A percentile compares a stretch with the other conserved stretches of the same genome.
These are phyloP conservation scores for Guaruba guarouba DNA, from an alignment of 2,113 vertebrate genomes.

Conservation along the genomic window DNA sequence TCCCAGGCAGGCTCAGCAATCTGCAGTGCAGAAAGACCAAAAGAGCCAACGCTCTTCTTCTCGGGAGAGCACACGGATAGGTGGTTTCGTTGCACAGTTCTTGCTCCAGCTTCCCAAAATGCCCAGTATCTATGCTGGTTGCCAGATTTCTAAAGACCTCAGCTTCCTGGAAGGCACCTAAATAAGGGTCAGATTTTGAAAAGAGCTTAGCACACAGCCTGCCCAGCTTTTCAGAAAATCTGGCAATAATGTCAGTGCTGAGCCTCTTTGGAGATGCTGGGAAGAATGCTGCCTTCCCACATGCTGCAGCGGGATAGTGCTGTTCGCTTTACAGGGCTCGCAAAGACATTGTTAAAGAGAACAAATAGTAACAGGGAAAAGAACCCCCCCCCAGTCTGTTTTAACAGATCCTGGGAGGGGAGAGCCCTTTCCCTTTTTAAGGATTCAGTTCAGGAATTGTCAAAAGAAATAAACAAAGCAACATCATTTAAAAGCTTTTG, in stretches of 20 bases:
- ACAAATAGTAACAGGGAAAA: background rate
- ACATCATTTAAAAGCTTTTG: constrained; percentile 52
- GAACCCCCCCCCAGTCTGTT: background rate
- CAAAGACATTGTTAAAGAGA: background rate
- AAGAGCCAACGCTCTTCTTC: background rate
- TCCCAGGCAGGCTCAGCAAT: background rate
- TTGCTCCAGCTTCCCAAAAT: background rate
- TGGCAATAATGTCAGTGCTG: background rate
- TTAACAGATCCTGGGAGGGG: background rate
- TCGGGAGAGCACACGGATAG: too few species aligned
- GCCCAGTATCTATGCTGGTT: background rate
- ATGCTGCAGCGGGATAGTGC: background rate
- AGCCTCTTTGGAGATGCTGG: background rate
- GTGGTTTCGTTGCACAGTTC: background rate
- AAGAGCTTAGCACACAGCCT: constrained; percentile 30
- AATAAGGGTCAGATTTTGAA: constrained; percentile 29
- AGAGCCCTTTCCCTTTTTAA: constrained; percentile 45
- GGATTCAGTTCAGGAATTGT: constrained; percentile 34
- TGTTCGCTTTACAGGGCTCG: background rate
- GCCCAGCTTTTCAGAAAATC: constrained; percentile 21
- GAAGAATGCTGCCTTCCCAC: background rate
- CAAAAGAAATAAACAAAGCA: constrained; percentile 56
- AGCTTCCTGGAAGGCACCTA: constrained; percentile 25
- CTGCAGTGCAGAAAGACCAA: background rate
- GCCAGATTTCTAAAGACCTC: constrained; percentile 17